phyloP scores from a whole-genome alignment of 2,113 vertebrate genomes.

The Noctilio leporinus region DNA sequence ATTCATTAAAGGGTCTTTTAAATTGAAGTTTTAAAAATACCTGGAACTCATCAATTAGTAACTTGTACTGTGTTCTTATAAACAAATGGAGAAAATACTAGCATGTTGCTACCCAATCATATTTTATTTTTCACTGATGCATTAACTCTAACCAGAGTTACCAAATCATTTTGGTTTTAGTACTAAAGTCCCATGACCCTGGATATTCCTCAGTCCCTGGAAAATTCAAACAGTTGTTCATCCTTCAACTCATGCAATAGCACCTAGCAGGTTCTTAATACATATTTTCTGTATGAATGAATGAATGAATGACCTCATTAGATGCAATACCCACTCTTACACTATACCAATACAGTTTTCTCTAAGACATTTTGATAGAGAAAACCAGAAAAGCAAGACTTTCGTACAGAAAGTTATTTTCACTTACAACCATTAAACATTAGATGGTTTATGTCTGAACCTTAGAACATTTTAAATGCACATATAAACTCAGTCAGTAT shows the following conservation, averaged over 20 bases:
- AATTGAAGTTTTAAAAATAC: background rate
- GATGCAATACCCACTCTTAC: background rate
- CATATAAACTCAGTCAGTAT: background rate
- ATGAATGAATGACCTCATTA: background rate
- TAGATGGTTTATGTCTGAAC: background rate
- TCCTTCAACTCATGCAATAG: background rate
- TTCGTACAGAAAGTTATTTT: background rate
- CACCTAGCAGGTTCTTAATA: background rate
- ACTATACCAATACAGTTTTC: background rate
- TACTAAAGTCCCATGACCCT: background rate
- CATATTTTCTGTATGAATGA: background rate
- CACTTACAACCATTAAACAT: background rate
- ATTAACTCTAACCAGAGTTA: background rate
- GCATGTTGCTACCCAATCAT: too few species aligned
- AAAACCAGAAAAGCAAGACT: background rate
- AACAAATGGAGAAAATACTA: background rate
- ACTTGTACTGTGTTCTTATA: background rate
- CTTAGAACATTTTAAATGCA: conserved; percentile 12
- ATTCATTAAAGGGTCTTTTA: background rate
- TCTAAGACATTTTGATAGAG: background rate
- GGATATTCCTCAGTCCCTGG: background rate
- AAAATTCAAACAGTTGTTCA: background rate
- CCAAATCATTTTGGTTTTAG: background rate
- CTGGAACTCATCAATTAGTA: background rate
- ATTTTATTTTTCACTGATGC: background rate